Evolutionary conservation across 2,888 invertebrate genomes (phyloP), one percentile per base, ranked within the genome.

Genomic region (Drosophila greeni): DNA sequence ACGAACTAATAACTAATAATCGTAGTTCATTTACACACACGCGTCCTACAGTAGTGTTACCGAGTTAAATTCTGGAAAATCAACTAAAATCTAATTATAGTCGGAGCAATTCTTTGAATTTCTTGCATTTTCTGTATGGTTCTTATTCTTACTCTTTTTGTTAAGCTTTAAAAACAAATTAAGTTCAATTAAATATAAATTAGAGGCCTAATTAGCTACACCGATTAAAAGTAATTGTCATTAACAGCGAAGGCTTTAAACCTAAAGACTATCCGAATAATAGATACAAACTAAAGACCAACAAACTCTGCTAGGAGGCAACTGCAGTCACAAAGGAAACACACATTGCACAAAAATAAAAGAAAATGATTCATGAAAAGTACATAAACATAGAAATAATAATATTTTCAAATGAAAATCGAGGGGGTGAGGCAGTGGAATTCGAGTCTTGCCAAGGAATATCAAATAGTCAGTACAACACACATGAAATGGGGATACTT

Each of bases 61-160:
- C 70, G 76, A 80, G 61, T 65, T 67, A 58, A 75, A 75, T 75
- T 82, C 79, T 61, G 76, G 62, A 81, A 67, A 73, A 14, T 29
- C 56, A 69, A 69, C 43, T 55, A 72, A 70, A 55, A 34, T 24
- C 68, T 70, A 70, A 71, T 74, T 65, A 73, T 75, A 82, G 75
- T 76, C 66, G 62, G 74, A 83, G 83, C 74, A 79, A 79, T 84
- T 84, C 83, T 84, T 76, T 72, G 83, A 79, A 79, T 82, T 68
- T 52, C 47, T 42, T 55, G 23, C 49, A 23, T 66, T 49, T 54
- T 29, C 29, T 51, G 45, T 37, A n/a, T 42, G 37, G 31, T 26
- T 58, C 45, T 49, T 42, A 42, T 23, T 45, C 26, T 33, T 56
- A 8, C n/a, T 42, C 45, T 36, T 16, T 71, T 59, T 62, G 54